Percentiles rank a stretch among this genome's conserved stretches.
These are phyloP conservation scores for Anseranas semipalmata DNA, from an alignment of 2,113 vertebrate species.

Conservation along the genomic window DNA sequence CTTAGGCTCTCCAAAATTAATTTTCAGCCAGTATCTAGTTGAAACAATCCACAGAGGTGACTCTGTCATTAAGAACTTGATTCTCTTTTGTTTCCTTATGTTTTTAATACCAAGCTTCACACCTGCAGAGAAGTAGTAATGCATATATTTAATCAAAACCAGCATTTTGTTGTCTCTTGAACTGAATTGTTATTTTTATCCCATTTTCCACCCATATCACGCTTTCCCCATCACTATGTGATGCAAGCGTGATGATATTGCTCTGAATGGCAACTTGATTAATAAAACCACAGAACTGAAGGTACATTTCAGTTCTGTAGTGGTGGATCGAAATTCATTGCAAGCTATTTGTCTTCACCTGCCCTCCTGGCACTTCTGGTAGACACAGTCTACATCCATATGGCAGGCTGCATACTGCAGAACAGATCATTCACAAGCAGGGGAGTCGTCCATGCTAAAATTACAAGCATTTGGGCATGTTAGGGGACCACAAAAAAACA, in stretches of 20 bases:
- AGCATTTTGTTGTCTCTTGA: background rate
- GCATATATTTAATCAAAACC: background rate
- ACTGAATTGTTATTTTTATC: background rate
- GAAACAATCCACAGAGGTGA: background rate
- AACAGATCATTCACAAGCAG: accelerated
- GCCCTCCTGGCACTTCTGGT: background rate
- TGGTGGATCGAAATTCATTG: background rate
- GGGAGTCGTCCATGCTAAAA: background rate
- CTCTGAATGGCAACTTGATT: background rate
- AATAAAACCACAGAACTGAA: background rate
- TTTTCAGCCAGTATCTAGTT: background rate
- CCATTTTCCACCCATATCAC: accelerated
- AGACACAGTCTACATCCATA: background rate
- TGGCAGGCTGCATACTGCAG: background rate
- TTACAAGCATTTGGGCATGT: background rate
- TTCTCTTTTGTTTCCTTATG: background rate
- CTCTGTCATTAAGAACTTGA: background rate
- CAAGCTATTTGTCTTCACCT: background rate
- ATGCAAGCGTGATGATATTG: background rate
- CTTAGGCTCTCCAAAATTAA: background rate
- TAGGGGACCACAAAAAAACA: background rate
- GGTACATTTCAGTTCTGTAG: background rate
- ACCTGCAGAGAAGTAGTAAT: background rate
- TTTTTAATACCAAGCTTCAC: background rate
- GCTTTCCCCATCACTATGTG: background rate